phyloP scores from a whole-genome alignment of 2,888 invertebrate species.

The Gymnosoma rotundatum region DNA sequence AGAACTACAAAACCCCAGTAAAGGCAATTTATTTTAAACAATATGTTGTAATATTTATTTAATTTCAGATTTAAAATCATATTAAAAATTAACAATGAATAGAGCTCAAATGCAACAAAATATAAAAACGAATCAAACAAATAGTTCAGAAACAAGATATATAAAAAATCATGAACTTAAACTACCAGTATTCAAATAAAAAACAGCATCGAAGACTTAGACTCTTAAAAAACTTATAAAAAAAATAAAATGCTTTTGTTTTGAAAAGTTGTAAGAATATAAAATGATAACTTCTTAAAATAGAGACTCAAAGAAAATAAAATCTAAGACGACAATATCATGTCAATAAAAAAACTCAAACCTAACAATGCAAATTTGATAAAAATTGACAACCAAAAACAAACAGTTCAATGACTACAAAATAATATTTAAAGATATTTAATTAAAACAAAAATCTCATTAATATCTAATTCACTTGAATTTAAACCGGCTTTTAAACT shows the following conservation, averaged over 20 bases:
- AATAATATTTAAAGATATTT: no score
- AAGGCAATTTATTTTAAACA: conserved; percentile 7
- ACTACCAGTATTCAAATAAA: conserved; percentile 39
- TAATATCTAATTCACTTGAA: no score
- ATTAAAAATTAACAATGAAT: no score
- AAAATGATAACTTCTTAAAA: conserved; percentile 1
- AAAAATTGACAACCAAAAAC: background rate
- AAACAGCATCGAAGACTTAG: conserved; percentile 62
- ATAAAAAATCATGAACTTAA: conserved; percentile 14
- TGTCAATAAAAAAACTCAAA: conserved; percentile 15
- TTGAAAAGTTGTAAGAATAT: background rate
- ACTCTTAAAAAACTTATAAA: conserved; percentile 42
- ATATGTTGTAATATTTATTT: background rate
- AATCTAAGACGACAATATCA: conserved; percentile 46
- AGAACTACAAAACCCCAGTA: background rate
- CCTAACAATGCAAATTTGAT: conserved; percentile 23
- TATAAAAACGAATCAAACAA: no score
- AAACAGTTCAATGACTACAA: background rate
- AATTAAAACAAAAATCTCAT: no score
- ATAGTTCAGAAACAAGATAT: conserved; percentile 27
- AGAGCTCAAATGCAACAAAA: no score
- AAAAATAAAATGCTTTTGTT: background rate
- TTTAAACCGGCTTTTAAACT: no score
- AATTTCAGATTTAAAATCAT: no score
- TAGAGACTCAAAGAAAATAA: background rate